Evolutionary conservation across 92 coral and sea anemone species (phyloP), one percentile per base, ranked within the genome.

Genomic region (Umimayanthus kanabou): DNA sequence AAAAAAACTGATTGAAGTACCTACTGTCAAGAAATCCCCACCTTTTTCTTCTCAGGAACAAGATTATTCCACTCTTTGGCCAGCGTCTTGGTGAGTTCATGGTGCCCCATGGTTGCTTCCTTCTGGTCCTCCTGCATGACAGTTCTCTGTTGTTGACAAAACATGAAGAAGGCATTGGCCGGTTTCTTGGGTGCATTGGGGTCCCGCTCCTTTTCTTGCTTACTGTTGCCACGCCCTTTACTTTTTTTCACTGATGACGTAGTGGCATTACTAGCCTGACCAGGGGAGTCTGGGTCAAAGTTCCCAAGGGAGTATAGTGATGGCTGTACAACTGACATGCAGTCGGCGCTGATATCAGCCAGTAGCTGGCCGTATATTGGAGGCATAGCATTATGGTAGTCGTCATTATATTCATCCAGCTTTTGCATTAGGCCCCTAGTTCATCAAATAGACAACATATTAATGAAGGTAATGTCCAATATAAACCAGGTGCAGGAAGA

Each of bases 151-250:
- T 97, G 97, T 77, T 95, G 98, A 61, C 99, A 97, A 85, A 91
- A 97, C 98, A 97, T 95, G 78, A 97, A 95, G 88, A 97, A 97
- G 14, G 99, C 99, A 90, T 97, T 97, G 39, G 99, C 98, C 16
- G 99, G 99, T 81, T 95, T 95, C 90, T 97, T 97, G 18, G 99
- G 99, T 5, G 99, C 99, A 88, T 97, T 93, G 3, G 99, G 99
- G 84, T 97, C 99, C 61, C 89, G 92, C 57, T 96, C 98, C 80
- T 92, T 96, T 28, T 96, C 98, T 26, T 90, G 94, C 81, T 97
- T 96, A 33, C 90, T 77, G 50, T 89, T 47, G 66, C 89, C 90
- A n/a, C 93, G 88, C 85, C 92, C 92, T 84, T 90, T 93, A 45
- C 82, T 81, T 89, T 95, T 97, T 84, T 92, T 93, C 30, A 77